A percentile compares a stretch with the other conserved stretches of the same genome.
These are phyloP conservation scores for Gambusia yucatana DNA, from an alignment of 2,797 vertebrate genomes.

Conservation along the genomic window DNA sequence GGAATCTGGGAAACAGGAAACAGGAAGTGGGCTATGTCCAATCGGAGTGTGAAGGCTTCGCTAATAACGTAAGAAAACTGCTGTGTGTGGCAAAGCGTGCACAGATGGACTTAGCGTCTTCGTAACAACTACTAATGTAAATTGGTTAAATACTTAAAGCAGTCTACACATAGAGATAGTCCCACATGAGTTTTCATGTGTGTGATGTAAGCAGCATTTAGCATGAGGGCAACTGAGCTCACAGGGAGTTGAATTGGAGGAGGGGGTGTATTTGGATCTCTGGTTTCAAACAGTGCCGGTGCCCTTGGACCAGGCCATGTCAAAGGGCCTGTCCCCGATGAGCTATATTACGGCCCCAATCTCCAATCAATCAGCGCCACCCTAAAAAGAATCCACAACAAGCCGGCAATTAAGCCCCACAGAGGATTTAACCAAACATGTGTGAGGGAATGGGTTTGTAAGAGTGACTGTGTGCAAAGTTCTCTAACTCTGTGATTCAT, in stretches of 20 bases:
- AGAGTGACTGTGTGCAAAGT: slow-evolving; percentile 46
- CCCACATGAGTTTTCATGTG: not conserved
- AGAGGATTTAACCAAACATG: slow-evolving; percentile 69
- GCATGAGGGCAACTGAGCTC: slow-evolving; percentile 50
- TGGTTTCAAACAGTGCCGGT: slow-evolving; percentile 70
- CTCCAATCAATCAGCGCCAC: slow-evolving; percentile 83
- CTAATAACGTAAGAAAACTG: slow-evolving; percentile 49
- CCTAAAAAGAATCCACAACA: slow-evolving; percentile 81
- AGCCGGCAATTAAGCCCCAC: slow-evolving; percentile 69
- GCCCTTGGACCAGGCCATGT: slow-evolving; percentile 68
- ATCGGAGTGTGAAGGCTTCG: slow-evolving; percentile 43
- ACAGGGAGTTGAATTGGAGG: slow-evolving; percentile 30
- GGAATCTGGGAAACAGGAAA: slow-evolving; percentile 75
- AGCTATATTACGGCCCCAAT: slow-evolving; percentile 79
- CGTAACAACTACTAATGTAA: slow-evolving; percentile 48
- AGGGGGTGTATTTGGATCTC: slow-evolving; percentile 45
- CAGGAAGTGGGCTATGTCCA: slow-evolving; percentile 69
- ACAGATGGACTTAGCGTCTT: slow-evolving; percentile 20
- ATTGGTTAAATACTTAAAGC: slow-evolving; percentile 51
- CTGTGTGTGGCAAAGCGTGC: slow-evolving; percentile 43
- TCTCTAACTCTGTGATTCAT: slow-evolving; percentile 40
- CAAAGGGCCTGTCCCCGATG: slow-evolving; percentile 80
- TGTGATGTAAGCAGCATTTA: slow-evolving; percentile 58
- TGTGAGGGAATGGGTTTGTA: slow-evolving; percentile 53
- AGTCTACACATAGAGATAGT: not conserved